phyloP scores from a whole-genome alignment of 2,113 vertebrate genomes.

The Amphiprion ocellaris region DNA sequence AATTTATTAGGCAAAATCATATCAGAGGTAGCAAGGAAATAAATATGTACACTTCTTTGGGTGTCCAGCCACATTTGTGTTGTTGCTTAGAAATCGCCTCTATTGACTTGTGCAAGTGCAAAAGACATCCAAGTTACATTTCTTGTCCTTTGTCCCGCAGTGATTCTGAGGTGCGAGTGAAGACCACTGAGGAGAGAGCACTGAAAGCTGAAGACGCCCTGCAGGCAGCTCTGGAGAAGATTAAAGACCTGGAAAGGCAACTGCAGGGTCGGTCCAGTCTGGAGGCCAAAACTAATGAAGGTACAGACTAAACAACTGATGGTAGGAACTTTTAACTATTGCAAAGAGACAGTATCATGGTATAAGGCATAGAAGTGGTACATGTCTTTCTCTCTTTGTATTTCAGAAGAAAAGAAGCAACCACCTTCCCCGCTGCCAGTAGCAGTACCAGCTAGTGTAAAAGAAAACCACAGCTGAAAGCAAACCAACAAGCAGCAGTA shows the following conservation, averaged over 20 bases:
- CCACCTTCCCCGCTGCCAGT: neutral
- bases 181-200: conserved; percentile 83
- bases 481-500: conserved; percentile 62
- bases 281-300: conserved; percentile 50
- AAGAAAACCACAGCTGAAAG: conserved; percentile 52
- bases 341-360: neutral
- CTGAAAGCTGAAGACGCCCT: conserved; percentile 86
- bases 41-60: neutral
- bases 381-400: conserved; percentile 25
- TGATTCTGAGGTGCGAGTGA: conserved; percentile 79
- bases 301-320: neutral
- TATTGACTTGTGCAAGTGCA: neutral
- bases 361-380: neutral
- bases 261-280: conserved; percentile 59
- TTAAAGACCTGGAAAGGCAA: conserved; percentile 84
- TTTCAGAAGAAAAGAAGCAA: conserved; percentile 64
- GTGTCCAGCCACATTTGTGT: neutral
- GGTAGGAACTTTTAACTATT: neutral
- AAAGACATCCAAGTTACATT: neutral
- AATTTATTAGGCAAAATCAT: neutral
- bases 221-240: conserved; percentile 85
- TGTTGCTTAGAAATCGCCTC: neutral
- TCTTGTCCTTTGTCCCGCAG: conserved; percentile 42
- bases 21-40: neutral
- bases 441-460: conserved; percentile 1